These are phyloP conservation scores for Lithosia quadra DNA, from an alignment of 2,888 invertebrate species.

Conservation along the genomic window DNA sequence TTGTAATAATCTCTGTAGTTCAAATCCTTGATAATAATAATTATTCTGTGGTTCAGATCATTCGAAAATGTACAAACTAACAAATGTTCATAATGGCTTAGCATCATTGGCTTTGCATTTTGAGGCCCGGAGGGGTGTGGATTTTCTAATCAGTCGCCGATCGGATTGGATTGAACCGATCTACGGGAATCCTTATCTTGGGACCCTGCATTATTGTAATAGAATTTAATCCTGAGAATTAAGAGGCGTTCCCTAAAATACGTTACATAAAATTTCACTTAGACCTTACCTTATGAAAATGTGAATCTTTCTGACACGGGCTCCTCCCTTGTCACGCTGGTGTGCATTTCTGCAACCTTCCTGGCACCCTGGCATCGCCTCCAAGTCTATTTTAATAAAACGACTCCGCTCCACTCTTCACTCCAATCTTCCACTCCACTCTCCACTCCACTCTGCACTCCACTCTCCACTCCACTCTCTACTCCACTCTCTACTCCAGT, in stretches of 20 bases:
- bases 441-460: too few relatives aligned
- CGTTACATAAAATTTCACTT: neutral
- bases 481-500: too few relatives aligned
- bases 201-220: conserved; percentile 4
- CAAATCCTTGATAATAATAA: too few relatives aligned
- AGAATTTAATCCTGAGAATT: neutral
- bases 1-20: too few relatives aligned
- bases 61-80: conserved; percentile 4
- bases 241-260: neutral
- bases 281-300: neutral
- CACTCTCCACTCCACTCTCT: too few relatives aligned
- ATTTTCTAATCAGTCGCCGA: conserved; percentile 1
- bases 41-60: neutral
- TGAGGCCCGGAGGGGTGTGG: neutral
- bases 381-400: too few relatives aligned
- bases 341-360: neutral
- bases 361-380: too few relatives aligned
- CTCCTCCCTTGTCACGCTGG: neutral
- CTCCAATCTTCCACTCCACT: too few relatives aligned
- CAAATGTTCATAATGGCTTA: conserved; percentile 1
- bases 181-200: neutral
- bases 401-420: too few relatives aligned
- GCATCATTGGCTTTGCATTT: neutral
- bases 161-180: conserved; percentile 2
- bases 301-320: neutral